phyloP scores from a whole-genome alignment of 2,113 vertebrate genomes.

The Melanotaenia duboulayi region DNA sequence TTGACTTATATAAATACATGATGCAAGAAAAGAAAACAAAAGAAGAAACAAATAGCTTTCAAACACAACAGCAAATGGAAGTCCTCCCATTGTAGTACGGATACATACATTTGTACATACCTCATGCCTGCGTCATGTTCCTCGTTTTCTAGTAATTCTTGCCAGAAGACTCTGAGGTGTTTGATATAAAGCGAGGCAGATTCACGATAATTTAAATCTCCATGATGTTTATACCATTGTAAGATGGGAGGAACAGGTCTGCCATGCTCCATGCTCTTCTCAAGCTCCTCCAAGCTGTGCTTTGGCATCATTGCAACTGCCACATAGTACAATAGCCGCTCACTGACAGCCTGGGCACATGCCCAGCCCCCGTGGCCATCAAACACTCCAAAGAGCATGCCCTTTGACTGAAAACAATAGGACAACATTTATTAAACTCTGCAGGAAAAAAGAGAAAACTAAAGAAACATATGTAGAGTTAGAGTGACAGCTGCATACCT shows the following conservation, averaged over 20 bases:
- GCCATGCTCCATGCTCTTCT: slow-evolving; percentile 86
- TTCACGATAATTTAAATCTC: slow-evolving; percentile 85
- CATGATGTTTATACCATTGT: slow-evolving; percentile 90
- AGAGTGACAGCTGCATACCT: slow-evolving; percentile 39
- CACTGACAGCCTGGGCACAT: slow-evolving; percentile 92
- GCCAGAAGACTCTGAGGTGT: slow-evolving; percentile 95
- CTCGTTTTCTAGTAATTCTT: slow-evolving; percentile 88
- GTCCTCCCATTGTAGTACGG: neutral
- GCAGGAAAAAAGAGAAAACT: rapidly evolving
- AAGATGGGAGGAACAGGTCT: slow-evolving; percentile 89
- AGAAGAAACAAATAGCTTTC: neutral
- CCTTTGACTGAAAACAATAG: slow-evolving; percentile 78
- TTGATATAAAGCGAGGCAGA: slow-evolving; percentile 87
- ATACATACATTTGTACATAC: slow-evolving; percentile 22
- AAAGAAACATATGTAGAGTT: neutral
- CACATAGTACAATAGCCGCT: slow-evolving; percentile 91
- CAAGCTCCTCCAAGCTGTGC: slow-evolving; percentile 87
- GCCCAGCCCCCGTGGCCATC: slow-evolving; percentile 93
- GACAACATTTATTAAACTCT: neutral
- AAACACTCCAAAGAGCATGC: slow-evolving; percentile 95
- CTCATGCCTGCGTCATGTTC: slow-evolving; percentile 85
- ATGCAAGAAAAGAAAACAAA: no score
- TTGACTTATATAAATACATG: no score
- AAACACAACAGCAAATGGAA: neutral
- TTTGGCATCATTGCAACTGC: slow-evolving; percentile 91